Evolutionary conservation across 1,140 invertebrate species (phyloP).

Genomic region (Drosophila quadrilineata): DNA sequence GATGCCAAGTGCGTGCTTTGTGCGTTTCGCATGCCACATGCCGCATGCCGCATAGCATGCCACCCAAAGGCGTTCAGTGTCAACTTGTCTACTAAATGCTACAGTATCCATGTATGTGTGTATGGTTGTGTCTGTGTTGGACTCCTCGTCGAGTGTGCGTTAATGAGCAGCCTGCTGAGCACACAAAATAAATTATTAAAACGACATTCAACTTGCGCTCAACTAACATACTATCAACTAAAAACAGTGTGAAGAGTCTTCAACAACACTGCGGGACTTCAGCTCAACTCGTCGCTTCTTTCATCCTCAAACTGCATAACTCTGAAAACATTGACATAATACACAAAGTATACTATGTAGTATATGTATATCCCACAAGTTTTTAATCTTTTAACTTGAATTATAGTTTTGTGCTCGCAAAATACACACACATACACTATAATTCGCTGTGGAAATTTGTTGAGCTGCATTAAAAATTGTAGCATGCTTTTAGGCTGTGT

Average conservation of each 20-base stretch:
- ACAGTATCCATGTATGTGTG: not conserved
- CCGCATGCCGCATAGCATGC: not conserved
- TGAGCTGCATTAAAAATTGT: not conserved
- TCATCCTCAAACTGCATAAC: constrained; percentile 12
- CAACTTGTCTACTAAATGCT: constrained; percentile 15
- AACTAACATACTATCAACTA: constrained; percentile 47
- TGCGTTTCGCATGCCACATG: constrained; percentile 40
- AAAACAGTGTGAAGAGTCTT: constrained; percentile 40
- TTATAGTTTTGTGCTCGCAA: not conserved
- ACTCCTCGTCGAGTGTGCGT: constrained; percentile 44
- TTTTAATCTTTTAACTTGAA: not conserved
- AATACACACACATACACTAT: not conserved
- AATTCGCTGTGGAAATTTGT: too few relatives aligned
- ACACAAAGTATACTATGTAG: not conserved
- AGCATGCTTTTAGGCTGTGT: constrained; percentile 39
- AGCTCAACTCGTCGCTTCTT: too few relatives aligned
- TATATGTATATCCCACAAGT: not conserved
- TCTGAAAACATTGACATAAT: constrained; percentile 6
- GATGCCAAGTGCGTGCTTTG: constrained; percentile 63
- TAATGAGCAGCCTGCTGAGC: constrained; percentile 73
- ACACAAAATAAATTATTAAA: constrained; percentile 75
- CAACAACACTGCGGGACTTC: constrained; percentile 22
- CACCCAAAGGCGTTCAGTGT: not conserved
- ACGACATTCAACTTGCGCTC: constrained; percentile 48
- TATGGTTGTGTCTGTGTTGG: constrained; percentile 14